A percentile compares a stretch with the other conserved stretches of the same genome.
Conservation (phyloP, 2,797 vertebrate species). For the Eupleurogrammus muticus region DNA sequence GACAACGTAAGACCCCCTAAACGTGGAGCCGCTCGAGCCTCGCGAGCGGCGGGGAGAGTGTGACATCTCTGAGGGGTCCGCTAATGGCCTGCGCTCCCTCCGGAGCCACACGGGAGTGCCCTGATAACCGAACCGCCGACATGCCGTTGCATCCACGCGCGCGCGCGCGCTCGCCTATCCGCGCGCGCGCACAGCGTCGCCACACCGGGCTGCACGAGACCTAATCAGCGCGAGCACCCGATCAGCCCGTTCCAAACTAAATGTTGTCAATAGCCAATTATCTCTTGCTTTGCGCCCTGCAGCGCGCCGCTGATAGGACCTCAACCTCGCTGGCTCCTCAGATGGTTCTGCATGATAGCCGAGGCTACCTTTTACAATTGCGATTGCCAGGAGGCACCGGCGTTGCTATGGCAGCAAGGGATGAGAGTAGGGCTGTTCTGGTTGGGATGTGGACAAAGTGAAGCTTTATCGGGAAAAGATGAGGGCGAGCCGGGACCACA, state of each 20-base stretch:
- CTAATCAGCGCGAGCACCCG: constrained; percentile 9
- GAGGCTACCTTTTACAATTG: constrained; percentile 66
- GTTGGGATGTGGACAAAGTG: constrained; percentile 82
- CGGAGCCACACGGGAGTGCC: constrained; percentile 27
- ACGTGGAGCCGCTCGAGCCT: constrained; percentile 17
- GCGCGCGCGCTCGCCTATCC: constrained; percentile 34
- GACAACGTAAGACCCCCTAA: constrained; percentile 15
- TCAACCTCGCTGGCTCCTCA: constrained; percentile 54
- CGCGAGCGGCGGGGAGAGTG: constrained; percentile 13
- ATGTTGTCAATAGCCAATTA: constrained; percentile 57
- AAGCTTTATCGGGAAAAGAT: constrained; percentile 54
- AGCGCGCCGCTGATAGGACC: constrained; percentile 70
- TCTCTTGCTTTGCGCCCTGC: constrained; percentile 26
- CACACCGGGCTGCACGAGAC: constrained; percentile 44
- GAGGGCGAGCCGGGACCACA: constrained; percentile 61
- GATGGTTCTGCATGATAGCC: constrained; percentile 64
- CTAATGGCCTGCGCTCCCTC: constrained; percentile 12
- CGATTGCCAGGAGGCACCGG: constrained; percentile 83
- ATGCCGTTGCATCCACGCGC: constrained; percentile 70
- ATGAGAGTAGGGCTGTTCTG: constrained; percentile 82
- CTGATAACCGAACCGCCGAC: constrained; percentile 48
- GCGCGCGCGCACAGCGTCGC: constrained; percentile 25
- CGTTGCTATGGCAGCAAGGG: constrained; percentile 88
- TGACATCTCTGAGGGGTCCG: constrained; percentile 26
- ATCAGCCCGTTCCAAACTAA: constrained; percentile 36